These are phyloP conservation scores for Conistra vaccinii DNA, from an alignment of 2,888 invertebrate species.

Conservation along the genomic window DNA sequence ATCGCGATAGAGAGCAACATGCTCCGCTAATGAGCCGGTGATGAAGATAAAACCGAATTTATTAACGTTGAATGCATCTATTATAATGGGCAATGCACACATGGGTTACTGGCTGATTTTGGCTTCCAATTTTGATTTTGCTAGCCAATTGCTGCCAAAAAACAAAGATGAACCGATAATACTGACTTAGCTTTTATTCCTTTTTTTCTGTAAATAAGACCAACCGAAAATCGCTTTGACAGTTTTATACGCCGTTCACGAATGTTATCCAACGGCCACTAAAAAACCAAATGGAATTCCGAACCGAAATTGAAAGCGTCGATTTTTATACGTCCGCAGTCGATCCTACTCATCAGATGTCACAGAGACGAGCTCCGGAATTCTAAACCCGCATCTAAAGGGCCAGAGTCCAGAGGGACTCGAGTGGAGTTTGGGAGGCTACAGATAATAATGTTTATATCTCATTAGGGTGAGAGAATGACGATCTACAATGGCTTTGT, in stretches of 20 bases:
- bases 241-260: constrained; percentile 58
- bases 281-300: constrained; percentile 63
- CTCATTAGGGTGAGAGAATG: constrained; percentile 61
- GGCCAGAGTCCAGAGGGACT: constrained; percentile 41
- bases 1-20: constrained; percentile 82
- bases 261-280: constrained; percentile 58
- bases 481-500: constrained; percentile 44
- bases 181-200: not conserved
- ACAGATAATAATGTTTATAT: constrained; percentile 63
- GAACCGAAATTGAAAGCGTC: constrained; percentile 60
- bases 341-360: constrained; percentile 63
- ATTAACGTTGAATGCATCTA: constrained; percentile 72
- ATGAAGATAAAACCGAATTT: constrained; percentile 85
- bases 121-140: not conserved
- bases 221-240: constrained; percentile 48
- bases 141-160: not conserved
- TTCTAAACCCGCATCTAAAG: constrained; percentile 56
- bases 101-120: constrained; percentile 10
- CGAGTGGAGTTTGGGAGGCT: constrained; percentile 45
- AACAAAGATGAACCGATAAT: constrained; percentile 1
- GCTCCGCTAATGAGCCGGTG: constrained; percentile 83
- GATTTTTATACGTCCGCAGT: constrained; percentile 59
- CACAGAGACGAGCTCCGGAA: constrained; percentile 54
- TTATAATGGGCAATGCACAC: constrained; percentile 59
- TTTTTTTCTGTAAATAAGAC: constrained; percentile 32